A percentile compares a stretch with the other conserved stretches of the same genome.
Evolutionary conservation across 2,797 vertebrate species (phyloP).

Genomic region (Hydrolagus colliei): DNA sequence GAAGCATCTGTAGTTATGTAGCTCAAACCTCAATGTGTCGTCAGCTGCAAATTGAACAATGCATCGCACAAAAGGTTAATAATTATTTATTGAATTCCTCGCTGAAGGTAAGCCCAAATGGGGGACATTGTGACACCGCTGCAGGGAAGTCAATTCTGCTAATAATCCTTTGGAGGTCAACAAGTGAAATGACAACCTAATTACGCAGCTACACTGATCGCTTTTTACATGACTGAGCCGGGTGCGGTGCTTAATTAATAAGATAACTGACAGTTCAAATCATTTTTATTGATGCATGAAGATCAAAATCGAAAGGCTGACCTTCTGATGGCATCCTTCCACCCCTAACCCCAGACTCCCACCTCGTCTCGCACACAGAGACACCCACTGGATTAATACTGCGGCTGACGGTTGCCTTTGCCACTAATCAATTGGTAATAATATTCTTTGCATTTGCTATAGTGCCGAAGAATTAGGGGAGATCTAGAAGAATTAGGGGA

Average conservation of each 20-base stretch:
- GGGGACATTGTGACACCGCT: not conserved
- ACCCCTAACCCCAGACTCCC: not conserved
- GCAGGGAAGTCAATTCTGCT: not conserved
- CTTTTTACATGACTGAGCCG: not conserved
- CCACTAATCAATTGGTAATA: too few relatives aligned
- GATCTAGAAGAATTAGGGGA: too few relatives aligned
- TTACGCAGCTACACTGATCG: not conserved
- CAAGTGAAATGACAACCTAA: slow-evolving; percentile 9
- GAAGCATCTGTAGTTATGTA: not conserved
- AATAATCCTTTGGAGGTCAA: not conserved
- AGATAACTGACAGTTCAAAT: not conserved
- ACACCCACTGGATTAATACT: too few relatives aligned
- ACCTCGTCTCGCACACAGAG: not conserved
- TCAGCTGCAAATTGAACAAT: not conserved
- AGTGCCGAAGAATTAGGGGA: too few relatives aligned
- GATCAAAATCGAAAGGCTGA: not conserved
- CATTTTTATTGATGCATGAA: slow-evolving; percentile 5
- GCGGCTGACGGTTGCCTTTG: too few relatives aligned
- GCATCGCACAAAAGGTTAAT: not conserved
- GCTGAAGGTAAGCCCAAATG: not conserved
- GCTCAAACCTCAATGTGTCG: not conserved
- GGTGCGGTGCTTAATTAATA: not conserved
- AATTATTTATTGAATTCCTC: not conserved
- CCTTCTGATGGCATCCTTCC: not conserved
- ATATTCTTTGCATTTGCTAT: too few relatives aligned